phyloP scores from a whole-genome alignment of 2,888 invertebrate genomes.

The Habroteleia sp. region DNA sequence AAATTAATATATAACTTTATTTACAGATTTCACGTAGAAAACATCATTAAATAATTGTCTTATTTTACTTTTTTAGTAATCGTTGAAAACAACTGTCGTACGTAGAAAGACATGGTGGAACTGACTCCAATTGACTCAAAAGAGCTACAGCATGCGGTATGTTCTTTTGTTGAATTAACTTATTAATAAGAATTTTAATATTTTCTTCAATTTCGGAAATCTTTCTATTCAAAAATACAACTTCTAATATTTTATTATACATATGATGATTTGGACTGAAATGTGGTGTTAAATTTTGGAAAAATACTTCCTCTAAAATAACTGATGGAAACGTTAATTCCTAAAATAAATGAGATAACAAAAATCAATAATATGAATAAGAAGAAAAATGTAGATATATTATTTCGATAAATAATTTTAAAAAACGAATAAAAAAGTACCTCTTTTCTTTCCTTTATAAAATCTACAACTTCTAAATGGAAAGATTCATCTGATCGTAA shows the following conservation, averaged over 20 bases:
- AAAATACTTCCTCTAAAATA: constrained; percentile 76
- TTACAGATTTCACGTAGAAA: too few species aligned
- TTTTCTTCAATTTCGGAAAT: constrained; percentile 71
- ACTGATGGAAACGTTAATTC: constrained; percentile 67
- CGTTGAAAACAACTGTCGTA: constrained; percentile 73
- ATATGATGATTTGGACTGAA: constrained; percentile 75
- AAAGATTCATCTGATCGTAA: constrained; percentile 70
- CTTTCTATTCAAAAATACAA: constrained; percentile 74
- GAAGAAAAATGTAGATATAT: too few species aligned
- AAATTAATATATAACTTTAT: too few species aligned
- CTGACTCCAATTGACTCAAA: constrained; percentile 73
- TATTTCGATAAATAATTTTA: too few species aligned
- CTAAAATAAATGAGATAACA: constrained; percentile 58
- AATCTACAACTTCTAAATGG: constrained; percentile 72
- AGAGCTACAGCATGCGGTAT: constrained; percentile 76
- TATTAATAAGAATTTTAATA: constrained; percentile 70
- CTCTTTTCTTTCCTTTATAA: constrained; percentile 72
- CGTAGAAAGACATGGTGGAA: constrained; percentile 75
- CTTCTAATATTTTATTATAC: constrained; percentile 74
- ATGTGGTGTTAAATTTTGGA: constrained; percentile 74
- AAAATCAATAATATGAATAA: too few species aligned
- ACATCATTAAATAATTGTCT: neutral
- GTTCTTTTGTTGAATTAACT: constrained; percentile 73
- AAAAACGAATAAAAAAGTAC: constrained; percentile 66
- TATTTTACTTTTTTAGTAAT: constrained; percentile 57